Evolutionary conservation across 2,888 invertebrate genomes (phyloP), one percentile per base, ranked within the genome.

Genomic region (Myopa tessellatipennis): DNA sequence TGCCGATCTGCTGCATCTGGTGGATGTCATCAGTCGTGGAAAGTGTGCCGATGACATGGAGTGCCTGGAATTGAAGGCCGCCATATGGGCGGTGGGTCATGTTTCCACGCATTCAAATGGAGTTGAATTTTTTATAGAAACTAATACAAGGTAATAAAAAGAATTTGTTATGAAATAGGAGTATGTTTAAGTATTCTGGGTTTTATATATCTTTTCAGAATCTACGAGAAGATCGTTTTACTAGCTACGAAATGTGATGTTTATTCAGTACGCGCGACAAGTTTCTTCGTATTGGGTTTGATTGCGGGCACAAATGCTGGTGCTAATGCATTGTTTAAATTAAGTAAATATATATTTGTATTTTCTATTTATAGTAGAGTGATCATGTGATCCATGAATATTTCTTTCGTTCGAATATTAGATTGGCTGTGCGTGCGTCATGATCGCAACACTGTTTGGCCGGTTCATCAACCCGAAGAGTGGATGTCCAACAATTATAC

Each of bases 71-170:
- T 88, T 97, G 63, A 98, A 98, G 88, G 93, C 96, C 7, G 94
- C 97, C 0, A 89, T 98, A 0, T 98, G 98, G 98, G 95, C 95
- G 2, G 87, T 95, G 72, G 96, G 96, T 18, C 96, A 97, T 88
- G 92, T 95, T 14, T 95, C 94, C 3, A 94, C 94, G 0, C 94
- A 96, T 8, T 90, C 92, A 0, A 91, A 93, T 82, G 98, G 98
- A 4, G 91, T 96, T 10, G 92, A 93, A 72, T 92, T 94, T 83
- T 90, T 98, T 50, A 91, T 93, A 76, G 89, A 89, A 80, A 81
- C 84, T 36, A 85, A 84, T 45, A 79, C 85, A n/a, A 85, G 89
- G 89, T 88, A 69, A 26, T 79, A 77, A 74, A 3, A 4, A 58
- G 14, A n/a, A 16, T 61, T 1, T 18, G 6, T 26, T 26, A 26